These are phyloP conservation scores for Cylindroiulus punctatus DNA, from an alignment of 2,888 invertebrate species.

Conservation along the genomic window DNA sequence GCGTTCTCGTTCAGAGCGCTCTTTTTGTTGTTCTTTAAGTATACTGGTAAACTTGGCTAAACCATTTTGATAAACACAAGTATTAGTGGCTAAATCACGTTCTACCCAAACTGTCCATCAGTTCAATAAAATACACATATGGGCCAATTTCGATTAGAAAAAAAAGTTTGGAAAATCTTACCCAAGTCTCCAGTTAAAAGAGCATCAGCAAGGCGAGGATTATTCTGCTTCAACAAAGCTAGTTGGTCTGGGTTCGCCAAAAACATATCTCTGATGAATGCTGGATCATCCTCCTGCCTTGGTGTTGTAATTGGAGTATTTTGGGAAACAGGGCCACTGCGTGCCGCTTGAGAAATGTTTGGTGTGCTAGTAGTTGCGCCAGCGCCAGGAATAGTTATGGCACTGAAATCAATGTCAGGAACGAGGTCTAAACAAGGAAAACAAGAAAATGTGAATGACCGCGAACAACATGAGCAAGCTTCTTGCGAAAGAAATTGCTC, in stretches of 20 bases:
- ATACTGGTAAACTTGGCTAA: conserved; percentile 82
- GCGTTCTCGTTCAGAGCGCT: conserved; percentile 82
- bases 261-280: conserved; percentile 85
- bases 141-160: too few relatives aligned
- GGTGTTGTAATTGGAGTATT: conserved; percentile 61
- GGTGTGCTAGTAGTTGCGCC: conserved; percentile 51
- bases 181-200: conserved; percentile 83
- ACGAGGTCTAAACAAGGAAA: conserved; percentile 61
- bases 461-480: neutral
- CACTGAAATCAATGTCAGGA: conserved; percentile 83
- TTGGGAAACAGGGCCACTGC: neutral
- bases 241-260: conserved; percentile 90
- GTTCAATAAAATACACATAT: too few relatives aligned
- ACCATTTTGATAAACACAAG: neutral
- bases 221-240: conserved; percentile 89
- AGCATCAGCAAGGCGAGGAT: conserved; percentile 91
- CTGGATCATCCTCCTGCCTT: conserved; percentile 79
- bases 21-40: conserved; percentile 82
- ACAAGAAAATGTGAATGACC: conserved; percentile 24
- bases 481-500: neutral
- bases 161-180: conserved; percentile 59
- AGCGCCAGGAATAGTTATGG: conserved; percentile 79
- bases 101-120: neutral
- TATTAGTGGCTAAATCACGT: neutral
- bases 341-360: neutral